Conservation (phyloP, 1,140 invertebrate genomes). For the Drosophila malerkotliana region DNA sequence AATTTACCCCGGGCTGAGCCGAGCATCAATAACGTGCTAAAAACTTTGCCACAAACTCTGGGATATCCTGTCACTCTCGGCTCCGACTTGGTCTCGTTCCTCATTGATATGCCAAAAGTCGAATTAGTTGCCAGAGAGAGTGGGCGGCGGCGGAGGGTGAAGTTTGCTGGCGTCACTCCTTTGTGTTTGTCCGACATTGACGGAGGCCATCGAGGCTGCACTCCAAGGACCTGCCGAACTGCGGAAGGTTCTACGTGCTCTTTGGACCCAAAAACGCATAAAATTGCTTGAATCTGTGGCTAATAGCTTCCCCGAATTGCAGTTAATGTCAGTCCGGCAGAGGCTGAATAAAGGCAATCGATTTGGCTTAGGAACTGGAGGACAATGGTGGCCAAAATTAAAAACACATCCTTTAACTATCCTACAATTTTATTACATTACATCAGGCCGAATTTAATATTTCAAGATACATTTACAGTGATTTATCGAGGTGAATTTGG, state of each 20-base stretch:
- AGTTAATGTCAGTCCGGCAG: background rate
- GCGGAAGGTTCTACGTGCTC: slow-evolving; percentile 4
- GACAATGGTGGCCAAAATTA: too few relatives aligned
- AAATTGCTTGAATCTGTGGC: slow-evolving; percentile 14
- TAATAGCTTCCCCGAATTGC: slow-evolving; percentile 23
- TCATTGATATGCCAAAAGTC: slow-evolving; percentile 63
- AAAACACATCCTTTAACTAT: background rate
- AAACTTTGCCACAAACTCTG: slow-evolving; percentile 53
- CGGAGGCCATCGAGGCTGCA: slow-evolving; percentile 1
- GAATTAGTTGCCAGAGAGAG: slow-evolving; percentile 5
- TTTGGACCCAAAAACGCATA: slow-evolving; percentile 4
- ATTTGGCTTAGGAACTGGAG: background rate
- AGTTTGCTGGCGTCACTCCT: slow-evolving; percentile 11
- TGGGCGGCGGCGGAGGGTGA: background rate
- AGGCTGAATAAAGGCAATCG: background rate
- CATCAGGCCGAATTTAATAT: slow-evolving; percentile 7
- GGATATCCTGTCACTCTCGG: slow-evolving; percentile 22
- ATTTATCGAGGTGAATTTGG: slow-evolving; percentile 30
- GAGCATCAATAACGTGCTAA: slow-evolving; percentile 56
- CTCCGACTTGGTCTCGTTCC: slow-evolving; percentile 1
- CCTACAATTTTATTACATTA: slow-evolving; percentile 23
- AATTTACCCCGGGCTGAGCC: slow-evolving; percentile 42
- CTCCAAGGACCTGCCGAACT: slow-evolving; percentile 13
- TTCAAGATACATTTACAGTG: background rate
- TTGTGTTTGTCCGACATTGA: slow-evolving; percentile 29